Conservation (phyloP, 2,113 vertebrate genomes). For the Sigmodon hispidus region DNA sequence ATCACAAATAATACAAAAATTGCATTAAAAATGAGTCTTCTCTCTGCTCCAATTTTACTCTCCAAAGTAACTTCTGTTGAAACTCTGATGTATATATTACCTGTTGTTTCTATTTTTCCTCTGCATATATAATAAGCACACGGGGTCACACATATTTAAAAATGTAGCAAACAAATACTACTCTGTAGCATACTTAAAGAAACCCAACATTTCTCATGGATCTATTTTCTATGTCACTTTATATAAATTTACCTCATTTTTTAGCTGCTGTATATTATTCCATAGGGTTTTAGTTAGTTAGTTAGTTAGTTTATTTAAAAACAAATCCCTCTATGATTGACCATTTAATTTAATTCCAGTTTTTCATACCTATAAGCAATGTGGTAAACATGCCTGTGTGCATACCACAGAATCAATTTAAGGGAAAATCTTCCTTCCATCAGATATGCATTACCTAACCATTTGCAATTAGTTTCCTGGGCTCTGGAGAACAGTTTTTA, state of each 20-base stretch:
- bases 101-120: slow-evolving; percentile 31
- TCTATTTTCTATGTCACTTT: slow-evolving; percentile 22
- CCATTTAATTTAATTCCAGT: slow-evolving; percentile 63
- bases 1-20: neutral
- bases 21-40: neutral
- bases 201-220: slow-evolving; percentile 20
- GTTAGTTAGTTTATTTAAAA: slow-evolving; percentile 13
- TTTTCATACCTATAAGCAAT: slow-evolving; percentile 67
- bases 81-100: slow-evolving; percentile 32
- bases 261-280: slow-evolving; percentile 33
- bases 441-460: slow-evolving; percentile 74
- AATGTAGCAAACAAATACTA: slow-evolving; percentile 20
- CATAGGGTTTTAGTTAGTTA: slow-evolving; percentile 30
- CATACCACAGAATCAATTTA: slow-evolving; percentile 68
- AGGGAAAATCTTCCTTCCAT: slow-evolving; percentile 70
- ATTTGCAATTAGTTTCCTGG: slow-evolving; percentile 76
- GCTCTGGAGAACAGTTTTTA: slow-evolving; percentile 73
- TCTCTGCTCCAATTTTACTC: neutral
- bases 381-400: slow-evolving; percentile 54
- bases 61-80: slow-evolving; percentile 16
- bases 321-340: neutral
- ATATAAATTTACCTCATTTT: slow-evolving; percentile 32
- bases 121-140: neutral
- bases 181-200: slow-evolving; percentile 26
- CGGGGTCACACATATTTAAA: neutral